Evolutionary conservation across 2,113 vertebrate species (phyloP), one percentile per base, ranked within the genome.

Genomic region (Atherinomorus stipes): DNA sequence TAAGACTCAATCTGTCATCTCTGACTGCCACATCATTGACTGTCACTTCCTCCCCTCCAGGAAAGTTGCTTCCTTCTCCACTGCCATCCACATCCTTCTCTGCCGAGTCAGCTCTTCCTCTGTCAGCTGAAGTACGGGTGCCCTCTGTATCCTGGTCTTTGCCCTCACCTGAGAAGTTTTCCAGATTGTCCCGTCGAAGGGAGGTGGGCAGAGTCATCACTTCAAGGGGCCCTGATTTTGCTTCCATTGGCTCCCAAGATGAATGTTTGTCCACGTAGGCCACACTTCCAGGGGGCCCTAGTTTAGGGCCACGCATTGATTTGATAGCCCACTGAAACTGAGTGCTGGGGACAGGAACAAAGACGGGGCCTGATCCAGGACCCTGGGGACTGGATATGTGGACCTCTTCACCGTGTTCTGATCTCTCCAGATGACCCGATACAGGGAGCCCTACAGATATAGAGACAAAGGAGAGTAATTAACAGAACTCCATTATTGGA

Each of bases 131-230:
- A 56, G 70, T 34, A 34, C 28, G 63, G 4, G 25, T 28, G 18
- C 79, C 74, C 4, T 86, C 90, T 44, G 79, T 83, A 0, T 90
- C 89, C 52, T 83, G 83, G 49, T 94, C 90, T 21, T 74, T 92
- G 9, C 92, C 93, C 58, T 93, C 93, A 1, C 94, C 94, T 0
- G 94, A 95, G 61, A 90, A 95, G 78, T 94, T 93, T 52, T 94
- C 94, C 1, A 70, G 80, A 85, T 80, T 87, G 56, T 93, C 93
- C 31, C 84, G 82, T n/a, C 4, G 74, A 53, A 74, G 65, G 0
- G 75, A 89, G 4, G 76, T 72, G 1, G 92, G 90, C 44, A 94
- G 73, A 18, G 90, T 89, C 79, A 93, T 92, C 47, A 93, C 64
- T 67, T 94, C 91, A 1, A 94, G 75, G 3, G 86, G 84, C 8